Evolutionary conservation across 1,140 invertebrate genomes (phyloP).

Genomic region (Brachionus asplanchnoidis): DNA sequence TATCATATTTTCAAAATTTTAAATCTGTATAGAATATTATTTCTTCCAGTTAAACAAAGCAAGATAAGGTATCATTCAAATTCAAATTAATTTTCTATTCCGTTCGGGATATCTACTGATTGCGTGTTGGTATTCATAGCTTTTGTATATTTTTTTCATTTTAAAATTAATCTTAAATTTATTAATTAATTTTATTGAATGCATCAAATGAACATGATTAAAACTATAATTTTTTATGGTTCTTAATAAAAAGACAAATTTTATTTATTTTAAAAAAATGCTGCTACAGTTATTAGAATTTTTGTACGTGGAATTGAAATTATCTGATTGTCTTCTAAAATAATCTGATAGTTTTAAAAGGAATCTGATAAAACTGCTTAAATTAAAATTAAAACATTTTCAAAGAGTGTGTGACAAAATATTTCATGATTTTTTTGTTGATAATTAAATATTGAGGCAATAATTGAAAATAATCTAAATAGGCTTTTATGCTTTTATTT

Average conservation of each 20-base stretch:
- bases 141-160: not conserved
- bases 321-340: no score
- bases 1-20: not conserved
- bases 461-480: not conserved
- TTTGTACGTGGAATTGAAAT: not conserved
- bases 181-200: no score
- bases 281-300: no score
- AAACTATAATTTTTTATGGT: not conserved
- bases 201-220: no score
- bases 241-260: not conserved
- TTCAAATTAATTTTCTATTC: not conserved
- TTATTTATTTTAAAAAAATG: no score
- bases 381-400: not conserved
- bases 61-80: not conserved
- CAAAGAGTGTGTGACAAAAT: not conserved
- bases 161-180: not conserved
- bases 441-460: not conserved
- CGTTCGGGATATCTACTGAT: not conserved
- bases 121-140: not conserved
- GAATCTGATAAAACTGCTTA: not conserved
- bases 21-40: not conserved
- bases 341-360: not conserved
- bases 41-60: not conserved
- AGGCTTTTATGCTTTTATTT: not conserved
- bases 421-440: not conserved